Percentiles rank a stretch among this genome's conserved stretches.
These are phyloP conservation scores for Eugnorisma glareosa DNA, from an alignment of 2,888 invertebrate species.

Conservation along the genomic window DNA sequence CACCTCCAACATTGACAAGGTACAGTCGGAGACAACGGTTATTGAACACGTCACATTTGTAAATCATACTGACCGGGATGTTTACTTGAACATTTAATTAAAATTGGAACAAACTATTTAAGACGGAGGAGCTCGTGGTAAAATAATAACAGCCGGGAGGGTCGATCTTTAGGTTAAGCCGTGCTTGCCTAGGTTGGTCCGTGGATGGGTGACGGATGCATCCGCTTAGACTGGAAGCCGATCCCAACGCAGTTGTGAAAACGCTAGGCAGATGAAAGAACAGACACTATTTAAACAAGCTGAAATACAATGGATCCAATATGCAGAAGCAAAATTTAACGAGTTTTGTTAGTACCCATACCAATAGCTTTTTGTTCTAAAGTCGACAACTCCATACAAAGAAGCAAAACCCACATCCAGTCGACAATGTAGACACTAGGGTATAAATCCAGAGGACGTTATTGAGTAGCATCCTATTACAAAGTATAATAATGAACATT, in stretches of 20 bases:
- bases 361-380: conserved; percentile 8
- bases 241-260: too few relatives aligned
- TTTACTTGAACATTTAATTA: neutral
- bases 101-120: neutral
- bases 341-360: neutral
- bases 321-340: too few relatives aligned
- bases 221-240: too few relatives aligned
- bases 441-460: conserved; percentile 1
- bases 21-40: neutral
- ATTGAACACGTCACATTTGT: neutral
- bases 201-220: too few relatives aligned
- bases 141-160: too few relatives aligned
- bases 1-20: neutral
- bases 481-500: conserved; percentile 20
- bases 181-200: too few relatives aligned
- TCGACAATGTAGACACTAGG: neutral
- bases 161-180: too few relatives aligned
- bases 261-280: too few relatives aligned
- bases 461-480: conserved; percentile 17
- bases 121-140: too few relatives aligned
- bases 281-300: too few relatives aligned
- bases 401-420: neutral
- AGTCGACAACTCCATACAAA: conserved; percentile 24
- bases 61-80: neutral
- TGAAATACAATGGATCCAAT: too few relatives aligned